Evolutionary conservation across 2,888 invertebrate genomes (phyloP), one percentile per base, ranked within the genome.

Genomic region (Cheilosia scutellata): DNA sequence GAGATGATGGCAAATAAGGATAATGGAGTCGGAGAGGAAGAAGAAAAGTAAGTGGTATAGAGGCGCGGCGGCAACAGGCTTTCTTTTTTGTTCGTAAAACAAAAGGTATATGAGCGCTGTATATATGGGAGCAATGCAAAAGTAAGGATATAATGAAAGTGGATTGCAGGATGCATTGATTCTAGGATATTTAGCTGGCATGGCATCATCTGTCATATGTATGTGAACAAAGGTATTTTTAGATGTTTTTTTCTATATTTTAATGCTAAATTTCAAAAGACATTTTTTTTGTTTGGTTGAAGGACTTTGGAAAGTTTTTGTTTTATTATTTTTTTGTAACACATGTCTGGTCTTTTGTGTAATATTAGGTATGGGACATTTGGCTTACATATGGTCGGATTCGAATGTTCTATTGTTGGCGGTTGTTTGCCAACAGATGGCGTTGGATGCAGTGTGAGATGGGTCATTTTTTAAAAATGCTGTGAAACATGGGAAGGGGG

Each of bases 241-340:
- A 49, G n/a, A 9, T 53, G 6, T 58, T 65, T 42, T 37, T 57
- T 27, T 60, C 63, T 44, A 11, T 27, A 25, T 31, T 63, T 53
- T 29, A 11, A n/a, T 47, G 33, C 16, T 51, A 5, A 62, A 31
- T 66, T 72, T 72, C 6, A 66, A 71, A 82, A 65, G 74, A 66
- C 58, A 71, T 71, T 77, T 53, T 33, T 68, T 60, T 71, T 44
- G 6, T 16, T 47, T 71, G 2, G 16, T 7, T 71, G 13, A 79
- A 83, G 78, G 74, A 78, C 68, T 83, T 70, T 77, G 44, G 20
- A 44, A 51, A 68, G 29, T 68, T 68, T 78, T 70, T 55, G 68
- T 74, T 71, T 75, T 66, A 76, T 76, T 75, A 71, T 79, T 76
- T 71, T 80, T 37, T 76, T 86, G 86, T 72, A 68, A 82, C 77